Evolutionary conservation across 2,797 vertebrate genomes (phyloP), one percentile per base, ranked within the genome.

Genomic region (Anguilla obscura): DNA sequence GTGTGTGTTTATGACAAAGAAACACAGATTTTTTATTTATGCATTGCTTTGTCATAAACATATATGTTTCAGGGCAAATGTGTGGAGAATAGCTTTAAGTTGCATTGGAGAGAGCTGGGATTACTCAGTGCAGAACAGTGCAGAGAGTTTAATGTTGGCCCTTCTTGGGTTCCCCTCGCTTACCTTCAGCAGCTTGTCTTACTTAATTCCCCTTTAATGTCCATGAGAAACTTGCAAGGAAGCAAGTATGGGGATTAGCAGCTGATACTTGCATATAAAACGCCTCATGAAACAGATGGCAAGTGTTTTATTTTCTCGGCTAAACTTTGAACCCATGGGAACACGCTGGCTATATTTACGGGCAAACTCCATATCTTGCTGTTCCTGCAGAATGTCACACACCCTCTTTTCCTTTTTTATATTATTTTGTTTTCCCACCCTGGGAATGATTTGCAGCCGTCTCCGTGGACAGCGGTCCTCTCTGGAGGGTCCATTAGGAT

Each of bases 391-490:
- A 86, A 90, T 52, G 50, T 87, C 89, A 88, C 86, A 84, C 87
- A 33, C 63, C 87, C 27, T 50, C 18, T 36, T 88, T 27, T 52
- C 88, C 66, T 85, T 87, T 82, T 71, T 69, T 45, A 36, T 52
- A 33, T 63, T 54, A 48, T 52, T 60, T 85, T 89, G 86, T 87
- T 89, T 85, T 87, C 88, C 74, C 84, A 88, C 86, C 84, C 88
- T n/a, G 48, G 88, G 84, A 88, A 87, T 89, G 76, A 89, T 89
- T 89, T 86, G 89, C 91, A 90, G 82, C 84, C 80, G 84, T 88
- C 86, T 91, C 88, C 88, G 88, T 71, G 86, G 87, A 84, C 40
- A 82, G 86, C 86, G 21, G 54, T 86, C 87, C 80, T 88, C 86
- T 60, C 79, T 40, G 86, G 90, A 74, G 86, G 71, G n/a, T 14